Percentiles rank a stretch among this genome's conserved stretches.
Conservation (phyloP, 1,140 invertebrate genomes). For the Cotesia glomerata region DNA sequence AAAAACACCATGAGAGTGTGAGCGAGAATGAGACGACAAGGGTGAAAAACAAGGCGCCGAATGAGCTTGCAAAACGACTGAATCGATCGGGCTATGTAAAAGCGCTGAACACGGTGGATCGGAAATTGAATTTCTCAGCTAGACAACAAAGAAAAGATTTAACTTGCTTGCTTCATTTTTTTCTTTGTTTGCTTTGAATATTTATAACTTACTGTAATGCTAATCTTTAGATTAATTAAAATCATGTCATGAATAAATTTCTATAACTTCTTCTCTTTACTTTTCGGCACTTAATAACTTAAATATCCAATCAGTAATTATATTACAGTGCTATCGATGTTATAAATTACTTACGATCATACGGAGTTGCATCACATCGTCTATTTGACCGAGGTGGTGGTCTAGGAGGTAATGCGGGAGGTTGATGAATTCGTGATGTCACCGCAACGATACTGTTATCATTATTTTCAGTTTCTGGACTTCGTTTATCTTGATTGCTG, state of each 20-base stretch:
- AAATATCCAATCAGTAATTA: too few species aligned
- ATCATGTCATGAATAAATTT: too few species aligned
- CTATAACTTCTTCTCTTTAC: too few species aligned
- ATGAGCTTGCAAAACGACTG: slow-evolving; percentile 17
- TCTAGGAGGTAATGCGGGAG: slow-evolving; percentile 57
- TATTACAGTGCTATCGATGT: too few species aligned
- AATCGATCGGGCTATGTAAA: slow-evolving; percentile 8
- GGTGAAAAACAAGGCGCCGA: slow-evolving; percentile 17
- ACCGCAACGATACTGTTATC: slow-evolving; percentile 46
- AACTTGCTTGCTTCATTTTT: not conserved
- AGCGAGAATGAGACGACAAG: slow-evolving; percentile 15
- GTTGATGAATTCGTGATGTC: slow-evolving; percentile 56
- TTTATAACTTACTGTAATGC: not conserved
- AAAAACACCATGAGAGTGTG: not conserved
- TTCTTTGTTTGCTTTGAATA: slow-evolving; percentile 5
- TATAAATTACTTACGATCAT: slow-evolving; percentile 48
- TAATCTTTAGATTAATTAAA: not conserved
- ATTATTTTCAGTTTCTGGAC: slow-evolving; percentile 42
- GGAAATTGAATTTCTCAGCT: slow-evolving; percentile 26
- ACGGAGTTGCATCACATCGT: slow-evolving; percentile 50
- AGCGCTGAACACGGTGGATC: slow-evolving; percentile 20
- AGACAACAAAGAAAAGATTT: not conserved
- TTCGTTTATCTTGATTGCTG: slow-evolving; percentile 42
- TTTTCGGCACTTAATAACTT: too few species aligned
- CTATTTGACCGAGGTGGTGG: slow-evolving; percentile 56